Evolutionary conservation across 2,888 invertebrate genomes (phyloP).

Genomic region (Noctua pronuba): DNA sequence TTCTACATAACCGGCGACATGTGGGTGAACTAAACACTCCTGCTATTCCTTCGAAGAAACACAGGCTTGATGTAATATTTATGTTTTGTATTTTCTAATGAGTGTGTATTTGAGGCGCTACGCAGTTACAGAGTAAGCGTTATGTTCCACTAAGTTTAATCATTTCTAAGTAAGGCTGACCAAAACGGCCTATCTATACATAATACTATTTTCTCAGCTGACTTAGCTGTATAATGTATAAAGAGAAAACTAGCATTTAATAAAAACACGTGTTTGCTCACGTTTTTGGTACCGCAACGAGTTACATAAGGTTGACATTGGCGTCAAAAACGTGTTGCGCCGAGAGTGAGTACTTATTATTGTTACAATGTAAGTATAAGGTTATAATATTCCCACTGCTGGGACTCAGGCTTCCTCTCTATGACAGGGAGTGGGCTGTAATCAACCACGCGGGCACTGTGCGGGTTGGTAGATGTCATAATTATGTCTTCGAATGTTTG

Average conservation of each 20-base stretch:
- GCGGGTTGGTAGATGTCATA: not conserved
- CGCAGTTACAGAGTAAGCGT: too few species aligned
- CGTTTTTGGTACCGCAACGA: not conserved
- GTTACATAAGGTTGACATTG: slow-evolving; percentile 14
- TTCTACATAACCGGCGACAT: too few species aligned
- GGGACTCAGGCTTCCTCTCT: not conserved
- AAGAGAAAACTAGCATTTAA: slow-evolving; percentile 20
- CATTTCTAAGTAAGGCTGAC: not conserved
- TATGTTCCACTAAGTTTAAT: too few species aligned
- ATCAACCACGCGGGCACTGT: not conserved
- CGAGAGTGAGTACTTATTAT: not conserved
- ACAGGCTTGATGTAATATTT: not conserved
- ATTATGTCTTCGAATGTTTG: not conserved
- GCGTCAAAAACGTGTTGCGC: not conserved
- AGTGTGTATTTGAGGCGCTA: too few species aligned
- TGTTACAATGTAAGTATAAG: not conserved
- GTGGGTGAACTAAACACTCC: not conserved
- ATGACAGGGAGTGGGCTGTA: not conserved
- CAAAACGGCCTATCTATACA: not conserved
- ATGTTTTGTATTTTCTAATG: not conserved
- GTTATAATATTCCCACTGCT: not conserved
- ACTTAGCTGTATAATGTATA: not conserved
- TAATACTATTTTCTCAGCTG: not conserved
- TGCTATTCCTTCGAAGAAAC: not conserved
- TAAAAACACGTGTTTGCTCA: not conserved